Evolutionary conservation across 2,888 invertebrate species (phyloP), one percentile per base, ranked within the genome.

Genomic region (Timema cristinae): DNA sequence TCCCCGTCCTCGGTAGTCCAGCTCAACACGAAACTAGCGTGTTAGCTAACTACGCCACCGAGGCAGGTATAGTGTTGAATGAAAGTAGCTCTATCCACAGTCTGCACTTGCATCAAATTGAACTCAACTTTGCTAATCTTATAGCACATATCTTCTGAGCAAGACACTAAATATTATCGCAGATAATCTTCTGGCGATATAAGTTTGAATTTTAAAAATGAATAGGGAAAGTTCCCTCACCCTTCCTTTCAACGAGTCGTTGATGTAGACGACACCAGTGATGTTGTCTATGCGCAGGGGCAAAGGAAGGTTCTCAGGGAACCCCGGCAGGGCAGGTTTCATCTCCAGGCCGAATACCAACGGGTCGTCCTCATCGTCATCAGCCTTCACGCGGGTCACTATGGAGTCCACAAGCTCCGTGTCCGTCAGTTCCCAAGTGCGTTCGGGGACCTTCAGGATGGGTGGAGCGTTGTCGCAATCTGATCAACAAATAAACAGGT

Each of bases 191-290:
- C 32, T 32, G 32, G 32, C 32, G 32, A 32, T 32, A 32, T 32
- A 32, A 2, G 32, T 32, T 32, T 32, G 32, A 32, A 32, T 32
- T 32, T 32, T 32, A 32, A 32, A 1, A 32, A 32, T 4, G 32
- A 32, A 32, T 32, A 32, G 32, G 32, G 1, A 32, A 52, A 7
- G 32, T 15, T 11, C 5, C 82, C 86, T 87, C 84, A 94, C 94
- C 85, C 90, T 87, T 79, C 91, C 91, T 77, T 82, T 82, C 51
- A 95, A 85, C 0, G 92, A 90, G 79, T 93, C 90, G 78, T 93
- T 94, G 68, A 94, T 86, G 77, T 88, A 90, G 69, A 95, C 91
- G 7, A 89, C 88, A 50, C 95, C 95, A 0, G 90, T 91, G 6
- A 83, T 83, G 54, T 88, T 86, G 81, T 95, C 88, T 74, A 95